These are phyloP conservation scores for Uloborus plumipes DNA, from an alignment of 2,888 invertebrate species.

Conservation along the genomic window DNA sequence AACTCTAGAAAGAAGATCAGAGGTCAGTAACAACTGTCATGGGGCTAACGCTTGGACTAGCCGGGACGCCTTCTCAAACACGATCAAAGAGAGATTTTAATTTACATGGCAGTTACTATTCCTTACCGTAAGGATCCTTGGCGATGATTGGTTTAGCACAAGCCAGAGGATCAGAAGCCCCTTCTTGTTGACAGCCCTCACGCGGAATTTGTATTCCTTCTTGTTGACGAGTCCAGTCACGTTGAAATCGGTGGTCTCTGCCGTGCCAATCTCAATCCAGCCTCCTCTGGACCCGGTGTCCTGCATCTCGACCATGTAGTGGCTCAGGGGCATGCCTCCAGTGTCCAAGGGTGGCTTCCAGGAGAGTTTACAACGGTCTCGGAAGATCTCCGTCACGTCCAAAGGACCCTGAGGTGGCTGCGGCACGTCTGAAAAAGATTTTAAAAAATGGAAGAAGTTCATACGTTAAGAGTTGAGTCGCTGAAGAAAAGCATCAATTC, in stretches of 20 bases:
- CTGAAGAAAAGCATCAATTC: no score
- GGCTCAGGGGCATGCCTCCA: conserved; percentile 86
- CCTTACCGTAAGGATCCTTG: conserved; percentile 88
- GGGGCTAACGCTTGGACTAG: no score
- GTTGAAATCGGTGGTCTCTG: conserved; percentile 81
- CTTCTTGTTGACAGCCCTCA: conserved; percentile 90
- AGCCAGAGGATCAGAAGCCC: conserved; percentile 89
- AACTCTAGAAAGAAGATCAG: no score
- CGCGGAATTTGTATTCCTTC: conserved; percentile 94
- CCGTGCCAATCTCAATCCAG: conserved; percentile 86
- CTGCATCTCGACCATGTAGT: conserved; percentile 90
- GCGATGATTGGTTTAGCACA: conserved; percentile 89
- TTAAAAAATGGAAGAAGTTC: not conserved
- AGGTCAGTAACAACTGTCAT: no score
- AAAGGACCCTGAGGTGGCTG: conserved; percentile 83
- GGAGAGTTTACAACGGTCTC: conserved; percentile 86
- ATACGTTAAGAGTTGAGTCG: no score
- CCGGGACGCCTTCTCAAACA: no score
- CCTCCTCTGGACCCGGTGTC: conserved; percentile 76
- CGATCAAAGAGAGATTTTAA: no score
- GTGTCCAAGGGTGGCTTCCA: conserved; percentile 91
- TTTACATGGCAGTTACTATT: no score
- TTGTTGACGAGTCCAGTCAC: conserved; percentile 89
- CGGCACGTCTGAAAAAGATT: conserved; percentile 76
- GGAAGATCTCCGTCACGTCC: conserved; percentile 87